Percentiles rank a stretch among this genome's conserved stretches.
These are phyloP conservation scores for Motacilla alba DNA, from an alignment of 2,113 vertebrate species.

Conservation along the genomic window DNA sequence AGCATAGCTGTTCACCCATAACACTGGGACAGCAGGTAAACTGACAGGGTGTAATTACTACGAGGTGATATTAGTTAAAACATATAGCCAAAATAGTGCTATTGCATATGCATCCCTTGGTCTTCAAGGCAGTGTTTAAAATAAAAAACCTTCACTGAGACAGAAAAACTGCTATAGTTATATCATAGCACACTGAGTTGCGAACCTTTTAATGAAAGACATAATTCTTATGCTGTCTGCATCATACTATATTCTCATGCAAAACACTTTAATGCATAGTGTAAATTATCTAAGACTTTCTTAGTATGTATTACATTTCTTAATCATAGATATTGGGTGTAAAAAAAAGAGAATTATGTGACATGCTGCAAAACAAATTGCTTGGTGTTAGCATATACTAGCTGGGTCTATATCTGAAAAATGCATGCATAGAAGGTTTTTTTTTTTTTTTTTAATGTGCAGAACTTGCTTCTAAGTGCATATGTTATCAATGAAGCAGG, in stretches of 20 bases:
- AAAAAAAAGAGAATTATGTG: constrained; percentile 63
- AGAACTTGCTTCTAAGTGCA: constrained; percentile 27
- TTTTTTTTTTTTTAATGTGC: background rate
- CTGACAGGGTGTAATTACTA: constrained; percentile 67
- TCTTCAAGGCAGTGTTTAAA: constrained; percentile 71
- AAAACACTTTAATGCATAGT: constrained; percentile 78
- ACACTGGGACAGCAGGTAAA: constrained; percentile 72
- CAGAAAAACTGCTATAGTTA: constrained; percentile 77
- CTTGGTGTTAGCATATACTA: constrained; percentile 33
- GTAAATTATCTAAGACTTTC: constrained; percentile 75
- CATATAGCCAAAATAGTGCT: constrained; percentile 49
- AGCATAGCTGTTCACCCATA: constrained; percentile 68
- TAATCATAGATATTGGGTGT: constrained; percentile 71
- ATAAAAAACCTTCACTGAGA: constrained; percentile 71
- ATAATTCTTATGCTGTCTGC: constrained; percentile 76
- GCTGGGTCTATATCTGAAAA: constrained; percentile 40
- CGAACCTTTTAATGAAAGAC: constrained; percentile 81
- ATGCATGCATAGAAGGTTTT: background rate
- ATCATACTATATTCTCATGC: constrained; percentile 77
- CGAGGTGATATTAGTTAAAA: constrained; percentile 72
- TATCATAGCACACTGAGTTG: constrained; percentile 74
- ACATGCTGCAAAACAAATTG: constrained; percentile 58
- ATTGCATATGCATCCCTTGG: constrained; percentile 62
- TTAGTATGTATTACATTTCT: constrained; percentile 77
- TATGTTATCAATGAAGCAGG: constrained; percentile 21